Conservation (phyloP, 2,797 vertebrate species). For the Tauraco hartlaubi region DNA sequence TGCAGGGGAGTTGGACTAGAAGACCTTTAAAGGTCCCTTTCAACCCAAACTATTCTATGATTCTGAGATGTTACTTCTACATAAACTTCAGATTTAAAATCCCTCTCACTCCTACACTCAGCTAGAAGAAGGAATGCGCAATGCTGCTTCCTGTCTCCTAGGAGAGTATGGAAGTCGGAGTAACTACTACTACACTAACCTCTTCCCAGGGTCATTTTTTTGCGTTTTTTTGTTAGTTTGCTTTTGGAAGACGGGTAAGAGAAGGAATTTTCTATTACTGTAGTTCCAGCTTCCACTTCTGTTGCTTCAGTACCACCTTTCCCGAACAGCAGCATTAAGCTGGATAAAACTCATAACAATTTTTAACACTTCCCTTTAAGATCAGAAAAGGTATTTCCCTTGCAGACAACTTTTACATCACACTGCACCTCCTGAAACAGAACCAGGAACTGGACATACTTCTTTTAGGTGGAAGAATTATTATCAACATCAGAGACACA, state of each 20-base stretch:
- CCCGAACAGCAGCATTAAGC: not conserved
- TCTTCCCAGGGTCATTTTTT: not conserved
- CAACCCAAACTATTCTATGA: too few relatives aligned
- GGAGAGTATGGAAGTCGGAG: not conserved
- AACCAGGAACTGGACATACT: not conserved
- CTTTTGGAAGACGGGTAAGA: not conserved
- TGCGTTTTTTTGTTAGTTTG: not conserved
- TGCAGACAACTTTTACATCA: not conserved
- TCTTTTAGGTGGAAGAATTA: not conserved
- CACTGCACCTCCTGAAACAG: not conserved
- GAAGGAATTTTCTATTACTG: not conserved
- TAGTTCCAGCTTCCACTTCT: not conserved
- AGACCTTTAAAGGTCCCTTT: too few relatives aligned
- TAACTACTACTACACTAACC: not conserved
- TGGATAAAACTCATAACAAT: not conserved
- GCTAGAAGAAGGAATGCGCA: not conserved
- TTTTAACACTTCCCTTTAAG: not conserved
- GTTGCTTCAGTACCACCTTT: not conserved
- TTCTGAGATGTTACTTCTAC: not conserved
- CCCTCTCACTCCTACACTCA: not conserved
- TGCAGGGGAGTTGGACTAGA: too few relatives aligned
- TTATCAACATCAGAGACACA: not conserved
- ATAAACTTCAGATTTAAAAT: not conserved
- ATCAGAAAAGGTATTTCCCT: not conserved
- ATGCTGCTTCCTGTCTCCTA: not conserved